Percentiles rank a stretch among this genome's conserved stretches.
These are phyloP conservation scores for Tupiocoris notatus DNA, from an alignment of 2,888 invertebrate species.

Conservation along the genomic window DNA sequence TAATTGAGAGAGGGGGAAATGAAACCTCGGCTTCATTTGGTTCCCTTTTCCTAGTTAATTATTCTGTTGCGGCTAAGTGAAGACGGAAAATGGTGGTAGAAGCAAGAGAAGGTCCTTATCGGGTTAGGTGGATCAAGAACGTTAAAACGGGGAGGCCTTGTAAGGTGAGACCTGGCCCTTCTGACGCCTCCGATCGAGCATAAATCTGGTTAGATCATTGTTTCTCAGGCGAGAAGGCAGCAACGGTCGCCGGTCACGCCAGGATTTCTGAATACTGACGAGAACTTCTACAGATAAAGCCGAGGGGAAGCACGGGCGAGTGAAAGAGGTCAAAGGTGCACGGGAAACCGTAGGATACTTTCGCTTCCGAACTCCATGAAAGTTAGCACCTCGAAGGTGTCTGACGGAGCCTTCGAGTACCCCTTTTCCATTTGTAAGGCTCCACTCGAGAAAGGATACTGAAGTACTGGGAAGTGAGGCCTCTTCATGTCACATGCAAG, in stretches of 20 bases:
- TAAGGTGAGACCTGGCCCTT: neutral
- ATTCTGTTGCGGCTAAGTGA: constrained; percentile 32
- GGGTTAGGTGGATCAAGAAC: constrained; percentile 27
- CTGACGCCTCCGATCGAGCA: constrained; percentile 16
- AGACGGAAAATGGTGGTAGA: neutral
- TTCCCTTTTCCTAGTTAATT: constrained; percentile 27
- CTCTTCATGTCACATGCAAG: too few species aligned
- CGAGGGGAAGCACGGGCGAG: neutral
- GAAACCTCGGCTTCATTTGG: constrained; percentile 28
- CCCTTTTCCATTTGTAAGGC: too few species aligned
- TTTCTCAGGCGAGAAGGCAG: constrained; percentile 15
- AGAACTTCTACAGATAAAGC: constrained; percentile 21
- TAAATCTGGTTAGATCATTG: constrained; percentile 37
- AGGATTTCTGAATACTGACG: constrained; percentile 25
- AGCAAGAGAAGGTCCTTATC: constrained; percentile 18
- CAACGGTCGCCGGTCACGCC: constrained; percentile 38
- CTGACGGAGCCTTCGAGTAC: neutral
- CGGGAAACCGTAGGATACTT: constrained; percentile 27
- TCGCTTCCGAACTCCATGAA: constrained; percentile 36
- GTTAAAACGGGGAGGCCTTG: neutral
- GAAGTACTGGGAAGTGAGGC: too few species aligned
- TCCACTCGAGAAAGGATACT: too few species aligned
- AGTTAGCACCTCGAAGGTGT: constrained; percentile 21
- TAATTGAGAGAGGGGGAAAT: constrained; percentile 38
- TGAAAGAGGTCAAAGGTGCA: constrained; percentile 1